Evolutionary conservation across 2,888 invertebrate species (phyloP), one percentile per base, ranked within the genome.

Genomic region (Catocala sponsa): DNA sequence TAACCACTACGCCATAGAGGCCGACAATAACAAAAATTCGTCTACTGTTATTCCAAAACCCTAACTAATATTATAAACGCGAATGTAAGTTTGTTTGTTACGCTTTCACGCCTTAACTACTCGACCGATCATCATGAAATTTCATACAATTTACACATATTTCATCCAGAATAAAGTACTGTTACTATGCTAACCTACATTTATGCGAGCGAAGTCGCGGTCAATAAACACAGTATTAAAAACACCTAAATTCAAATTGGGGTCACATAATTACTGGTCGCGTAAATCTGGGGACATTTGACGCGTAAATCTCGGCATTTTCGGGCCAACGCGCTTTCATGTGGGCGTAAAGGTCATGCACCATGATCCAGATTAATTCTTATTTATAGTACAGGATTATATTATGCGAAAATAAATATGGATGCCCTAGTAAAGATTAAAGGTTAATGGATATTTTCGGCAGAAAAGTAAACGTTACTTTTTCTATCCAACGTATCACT

Each of bases 321-420:
- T 44, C 48, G 53, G 58, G 53, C 56, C 64, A 63, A 48, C 43
- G 46, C 50, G 42, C 56, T 55, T 62, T 58, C 49, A n/a, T 15
- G 15, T 46, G 43, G 53, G 49, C 51, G 12, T 52, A 54, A 74
- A 65, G 59, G 65, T 66, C 55, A 25, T 52, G 38, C 5, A 12
- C 51, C 11, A 6, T 43, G 33, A 67, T 56, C 65, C 42, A 43
- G 7, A 13, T 62, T 69, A 65, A 71, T 65, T 62, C 0, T 2
- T 74, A 72, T 72, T 64, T 74, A 61, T 69, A 55, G 50, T 5
- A 13, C 1, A 2, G 59, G 52, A 55, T 65, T 68, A 47, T 4
- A 6, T 56, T 4, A 6, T 56, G 12, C 11, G 15, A 35, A 35
- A 68, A 67, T 62, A 67, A 46, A 56, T 53, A 6, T 13, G 42